phyloP scores from a whole-genome alignment of 1,140 invertebrate genomes.

The Globodera rostochiensis region DNA sequence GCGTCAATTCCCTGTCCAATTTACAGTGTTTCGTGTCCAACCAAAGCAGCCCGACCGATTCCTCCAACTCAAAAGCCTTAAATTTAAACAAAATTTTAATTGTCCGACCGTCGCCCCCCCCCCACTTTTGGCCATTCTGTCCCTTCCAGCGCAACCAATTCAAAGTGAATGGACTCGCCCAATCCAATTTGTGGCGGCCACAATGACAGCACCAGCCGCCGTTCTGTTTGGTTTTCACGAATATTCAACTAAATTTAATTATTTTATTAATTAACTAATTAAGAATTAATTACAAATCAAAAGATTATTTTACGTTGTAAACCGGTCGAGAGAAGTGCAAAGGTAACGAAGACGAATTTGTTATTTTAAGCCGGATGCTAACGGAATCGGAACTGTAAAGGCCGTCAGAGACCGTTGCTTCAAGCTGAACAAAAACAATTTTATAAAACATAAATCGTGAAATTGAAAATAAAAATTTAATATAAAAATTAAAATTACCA shows the following conservation, averaged over 20 bases:
- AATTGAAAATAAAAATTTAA: no score
- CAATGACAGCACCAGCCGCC: constrained; percentile 33
- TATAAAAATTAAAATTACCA: neutral
- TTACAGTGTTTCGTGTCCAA: constrained; percentile 2
- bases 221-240: constrained; percentile 44
- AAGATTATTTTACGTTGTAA: constrained; percentile 14
- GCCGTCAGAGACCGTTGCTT: constrained; percentile 52
- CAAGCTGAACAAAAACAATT: constrained; percentile 12
- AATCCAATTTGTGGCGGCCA: constrained; percentile 23
- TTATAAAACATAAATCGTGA: no score
- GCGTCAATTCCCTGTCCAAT: constrained; percentile 31
- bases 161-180: constrained; percentile 42
- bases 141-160: constrained; percentile 27
- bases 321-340: constrained; percentile 36
- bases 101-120: no score
- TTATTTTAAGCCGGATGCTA: constrained; percentile 38
- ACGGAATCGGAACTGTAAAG: constrained; percentile 38
- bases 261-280: no score
- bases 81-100: no score
- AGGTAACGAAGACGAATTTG: neutral
- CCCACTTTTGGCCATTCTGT: neutral
- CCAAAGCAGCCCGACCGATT: constrained; percentile 22
- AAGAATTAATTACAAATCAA: no score
- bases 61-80: constrained; percentile 22
- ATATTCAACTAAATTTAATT: constrained; percentile 7